A percentile compares a stretch with the other conserved stretches of the same genome.
phyloP scores from a whole-genome alignment of 2,113 vertebrate species.

The Zingel zingel region DNA sequence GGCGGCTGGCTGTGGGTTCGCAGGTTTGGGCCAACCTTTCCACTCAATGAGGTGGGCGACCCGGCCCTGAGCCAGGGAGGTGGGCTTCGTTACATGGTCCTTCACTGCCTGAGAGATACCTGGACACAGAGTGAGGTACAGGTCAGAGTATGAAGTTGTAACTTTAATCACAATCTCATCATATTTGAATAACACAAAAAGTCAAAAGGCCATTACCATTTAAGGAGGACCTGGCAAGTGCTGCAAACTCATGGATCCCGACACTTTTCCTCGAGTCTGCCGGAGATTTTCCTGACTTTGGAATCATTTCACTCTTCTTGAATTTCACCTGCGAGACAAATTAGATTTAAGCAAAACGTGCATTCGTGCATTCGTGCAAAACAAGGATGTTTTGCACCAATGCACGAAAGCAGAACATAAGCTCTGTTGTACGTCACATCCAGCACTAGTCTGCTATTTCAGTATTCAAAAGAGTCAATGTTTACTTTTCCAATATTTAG shows the following conservation, averaged over 20 bases:
- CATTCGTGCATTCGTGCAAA: too few relatives aligned
- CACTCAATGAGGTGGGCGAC: constrained; percentile 98
- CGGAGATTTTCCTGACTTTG: constrained; percentile 89
- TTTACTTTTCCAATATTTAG: constrained; percentile 23
- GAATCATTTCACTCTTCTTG: constrained; percentile 97
- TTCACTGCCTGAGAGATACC: constrained; percentile 98
- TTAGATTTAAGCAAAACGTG: not conserved
- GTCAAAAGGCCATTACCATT: constrained; percentile 85
- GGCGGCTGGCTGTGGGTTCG: constrained; percentile 85
- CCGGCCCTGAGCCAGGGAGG: constrained; percentile 96
- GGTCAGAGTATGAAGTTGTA: not conserved
- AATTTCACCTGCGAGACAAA: constrained; percentile 89
- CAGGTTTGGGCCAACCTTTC: constrained; percentile 97
- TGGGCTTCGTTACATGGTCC: constrained; percentile 98
- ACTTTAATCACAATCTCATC: not conserved
- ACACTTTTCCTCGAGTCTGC: constrained; percentile 89
- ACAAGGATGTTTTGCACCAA: not conserved
- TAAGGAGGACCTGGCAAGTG: constrained; percentile 95
- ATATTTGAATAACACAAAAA: not conserved
- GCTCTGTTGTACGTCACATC: not conserved
- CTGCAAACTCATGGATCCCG: constrained; percentile 97
- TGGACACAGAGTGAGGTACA: constrained; percentile 47
- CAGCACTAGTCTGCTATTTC: not conserved
- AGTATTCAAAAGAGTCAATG: not conserved
- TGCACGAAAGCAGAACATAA: not conserved